phyloP scores from a whole-genome alignment of 2,797 vertebrate genomes.

The Dallia pectoralis region DNA sequence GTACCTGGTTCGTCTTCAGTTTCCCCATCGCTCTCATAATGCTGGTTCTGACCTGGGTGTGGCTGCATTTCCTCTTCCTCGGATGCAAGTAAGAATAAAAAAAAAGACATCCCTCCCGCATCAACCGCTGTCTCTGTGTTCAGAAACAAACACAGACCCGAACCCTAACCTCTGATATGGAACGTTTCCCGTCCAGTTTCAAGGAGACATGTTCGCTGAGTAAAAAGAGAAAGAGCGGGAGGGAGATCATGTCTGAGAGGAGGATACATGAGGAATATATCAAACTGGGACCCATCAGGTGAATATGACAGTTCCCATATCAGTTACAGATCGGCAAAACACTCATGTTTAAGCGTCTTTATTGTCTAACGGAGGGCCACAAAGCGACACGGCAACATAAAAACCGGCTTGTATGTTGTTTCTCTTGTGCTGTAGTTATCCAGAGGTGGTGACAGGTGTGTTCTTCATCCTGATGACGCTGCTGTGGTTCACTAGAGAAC shows the following conservation, averaged over 20 bases:
- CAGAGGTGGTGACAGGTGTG: constrained; percentile 92
- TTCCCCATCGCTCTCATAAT: constrained; percentile 94
- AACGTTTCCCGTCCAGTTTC: constrained; percentile 75
- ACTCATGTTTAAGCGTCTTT: background rate
- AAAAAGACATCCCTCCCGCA: background rate
- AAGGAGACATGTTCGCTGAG: constrained; percentile 94
- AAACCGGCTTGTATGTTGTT: background rate
- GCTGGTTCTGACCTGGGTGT: constrained; percentile 94
- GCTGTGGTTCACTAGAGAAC: constrained; percentile 97
- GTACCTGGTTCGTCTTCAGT: constrained; percentile 98
- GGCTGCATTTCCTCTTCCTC: constrained; percentile 95
- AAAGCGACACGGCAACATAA: background rate
- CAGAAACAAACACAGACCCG: background rate
- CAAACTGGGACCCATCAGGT: constrained; percentile 92
- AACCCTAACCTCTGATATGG: too few relatives aligned
- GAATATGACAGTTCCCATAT: background rate
- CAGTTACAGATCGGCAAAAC: background rate
- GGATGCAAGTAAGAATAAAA: constrained; percentile 99
- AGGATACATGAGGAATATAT: constrained; percentile 93
- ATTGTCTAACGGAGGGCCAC: background rate
- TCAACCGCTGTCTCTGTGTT: background rate
- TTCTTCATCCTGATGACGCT: constrained; percentile 97
- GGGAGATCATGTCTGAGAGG: constrained; percentile 90
- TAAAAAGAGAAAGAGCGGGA: constrained; percentile 92
- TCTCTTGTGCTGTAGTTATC: constrained; percentile 77